Percentiles rank a stretch among this genome's conserved stretches.
phyloP scores from a whole-genome alignment of 2,888 invertebrate genomes.

The Papilio protenor region DNA sequence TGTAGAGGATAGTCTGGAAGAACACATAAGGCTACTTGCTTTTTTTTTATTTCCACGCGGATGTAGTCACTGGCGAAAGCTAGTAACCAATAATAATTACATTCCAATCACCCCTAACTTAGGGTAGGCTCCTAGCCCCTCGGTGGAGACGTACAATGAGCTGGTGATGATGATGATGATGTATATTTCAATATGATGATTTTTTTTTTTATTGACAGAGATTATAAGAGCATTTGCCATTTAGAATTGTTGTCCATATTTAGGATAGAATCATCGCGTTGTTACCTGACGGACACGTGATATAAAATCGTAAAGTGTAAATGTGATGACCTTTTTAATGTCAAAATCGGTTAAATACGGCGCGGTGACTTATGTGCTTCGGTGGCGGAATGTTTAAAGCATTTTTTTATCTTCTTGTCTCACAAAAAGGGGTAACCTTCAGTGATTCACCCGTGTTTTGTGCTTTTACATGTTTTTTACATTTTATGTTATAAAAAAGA shows the following conservation, averaged over 20 bases:
- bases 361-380: constrained; percentile 56
- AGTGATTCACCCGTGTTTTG: constrained; percentile 51
- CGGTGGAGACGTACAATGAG: no score
- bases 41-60: no score
- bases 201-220: no score
- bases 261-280: background rate
- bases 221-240: background rate
- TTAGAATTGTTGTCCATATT: background rate
- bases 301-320: constrained; percentile 49
- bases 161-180: no score
- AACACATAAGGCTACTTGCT: no score
- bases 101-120: no score
- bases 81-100: no score
- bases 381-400: constrained; percentile 54
- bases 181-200: no score
- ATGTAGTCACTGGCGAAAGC: no score
- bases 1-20: no score
- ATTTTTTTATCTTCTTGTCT: constrained; percentile 47
- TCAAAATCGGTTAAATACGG: constrained; percentile 56
- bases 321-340: constrained; percentile 50
- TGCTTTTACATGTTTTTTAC: constrained; percentile 40
- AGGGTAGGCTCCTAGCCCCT: no score
- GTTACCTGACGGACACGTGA: constrained; percentile 15
- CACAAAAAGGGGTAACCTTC: constrained; percentile 51
- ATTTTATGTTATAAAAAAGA: constrained; percentile 38